Conservation (phyloP, 2,888 invertebrate genomes). For the Electrophaes corylata region DNA sequence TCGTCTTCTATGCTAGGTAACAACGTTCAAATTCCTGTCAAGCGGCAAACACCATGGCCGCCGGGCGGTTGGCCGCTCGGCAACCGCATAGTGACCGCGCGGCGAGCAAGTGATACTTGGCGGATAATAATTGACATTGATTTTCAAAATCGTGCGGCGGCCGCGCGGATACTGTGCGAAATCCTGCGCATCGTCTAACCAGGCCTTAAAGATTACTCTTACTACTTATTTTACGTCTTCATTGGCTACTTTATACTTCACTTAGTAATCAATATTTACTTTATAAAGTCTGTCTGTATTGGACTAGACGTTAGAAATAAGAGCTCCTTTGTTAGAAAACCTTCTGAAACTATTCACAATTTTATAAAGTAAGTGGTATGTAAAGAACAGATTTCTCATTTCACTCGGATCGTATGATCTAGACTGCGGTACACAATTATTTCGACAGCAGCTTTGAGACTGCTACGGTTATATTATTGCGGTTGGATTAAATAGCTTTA, state of each 20-base stretch:
- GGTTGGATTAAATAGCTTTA: not conserved
- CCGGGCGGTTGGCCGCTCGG: too few species aligned
- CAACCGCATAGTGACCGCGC: too few species aligned
- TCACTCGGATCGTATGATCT: not conserved
- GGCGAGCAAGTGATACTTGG: too few species aligned
- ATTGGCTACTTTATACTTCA: not conserved
- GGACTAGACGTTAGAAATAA: not conserved
- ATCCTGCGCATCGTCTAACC: too few species aligned
- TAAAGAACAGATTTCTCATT: not conserved
- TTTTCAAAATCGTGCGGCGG: too few species aligned
- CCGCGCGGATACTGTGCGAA: too few species aligned
- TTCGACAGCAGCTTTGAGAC: not conserved
- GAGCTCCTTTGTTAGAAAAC: not conserved
- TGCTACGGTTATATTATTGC: not conserved
- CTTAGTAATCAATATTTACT: not conserved
- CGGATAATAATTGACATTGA: too few species aligned
- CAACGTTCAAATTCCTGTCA: too few species aligned
- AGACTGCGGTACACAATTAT: not conserved
- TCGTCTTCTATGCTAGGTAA: too few species aligned
- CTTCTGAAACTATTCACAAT: not conserved
- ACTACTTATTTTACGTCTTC: too few species aligned
- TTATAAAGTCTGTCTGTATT: not conserved
- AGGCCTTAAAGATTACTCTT: too few species aligned
- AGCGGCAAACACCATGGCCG: too few species aligned
- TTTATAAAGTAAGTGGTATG: conserved; percentile 1